These are phyloP conservation scores for Chaenodraco wilsoni DNA, from an alignment of 2,797 vertebrate genomes.

Conservation along the genomic window DNA sequence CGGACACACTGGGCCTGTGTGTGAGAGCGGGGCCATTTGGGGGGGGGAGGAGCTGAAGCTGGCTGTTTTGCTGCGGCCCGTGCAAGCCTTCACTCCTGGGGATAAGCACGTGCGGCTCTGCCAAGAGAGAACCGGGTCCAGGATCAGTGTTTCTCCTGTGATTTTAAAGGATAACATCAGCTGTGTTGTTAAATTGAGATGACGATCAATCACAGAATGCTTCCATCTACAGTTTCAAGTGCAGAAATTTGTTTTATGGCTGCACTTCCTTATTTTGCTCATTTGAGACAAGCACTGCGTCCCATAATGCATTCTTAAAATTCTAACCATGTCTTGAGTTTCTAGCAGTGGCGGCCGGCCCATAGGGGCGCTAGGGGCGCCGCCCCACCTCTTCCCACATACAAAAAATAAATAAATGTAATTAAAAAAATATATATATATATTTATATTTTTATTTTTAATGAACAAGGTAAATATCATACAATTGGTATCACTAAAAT, in stretches of 20 bases:
- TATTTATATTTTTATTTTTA: no score
- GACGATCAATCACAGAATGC: constrained; percentile 47
- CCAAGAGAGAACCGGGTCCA: constrained; percentile 48
- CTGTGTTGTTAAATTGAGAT: constrained; percentile 22
- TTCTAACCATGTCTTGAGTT: not conserved
- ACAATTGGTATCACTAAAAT: no score
- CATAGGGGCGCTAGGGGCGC: no score
- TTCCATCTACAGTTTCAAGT: constrained; percentile 16
- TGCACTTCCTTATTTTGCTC: constrained; percentile 5
- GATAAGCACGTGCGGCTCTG: constrained; percentile 68
- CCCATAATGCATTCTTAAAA: not conserved
- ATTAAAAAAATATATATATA: no score
- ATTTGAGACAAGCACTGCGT: constrained; percentile 11
- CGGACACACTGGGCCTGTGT: constrained; percentile 65
- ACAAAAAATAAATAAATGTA: no score
- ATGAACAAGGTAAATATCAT: no score
- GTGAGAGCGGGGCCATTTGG: constrained; percentile 15
- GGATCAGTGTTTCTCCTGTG: constrained; percentile 32
- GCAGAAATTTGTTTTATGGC: constrained; percentile 32
- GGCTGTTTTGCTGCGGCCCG: constrained; percentile 56
- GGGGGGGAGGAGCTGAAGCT: constrained; percentile 39
- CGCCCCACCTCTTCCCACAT: no score
- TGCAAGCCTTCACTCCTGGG: constrained; percentile 64
- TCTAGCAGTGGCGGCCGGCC: not conserved
- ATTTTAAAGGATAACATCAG: constrained; percentile 59